These are phyloP conservation scores for Orchesella flavescens DNA, from an alignment of 2,888 invertebrate species.

Conservation along the genomic window DNA sequence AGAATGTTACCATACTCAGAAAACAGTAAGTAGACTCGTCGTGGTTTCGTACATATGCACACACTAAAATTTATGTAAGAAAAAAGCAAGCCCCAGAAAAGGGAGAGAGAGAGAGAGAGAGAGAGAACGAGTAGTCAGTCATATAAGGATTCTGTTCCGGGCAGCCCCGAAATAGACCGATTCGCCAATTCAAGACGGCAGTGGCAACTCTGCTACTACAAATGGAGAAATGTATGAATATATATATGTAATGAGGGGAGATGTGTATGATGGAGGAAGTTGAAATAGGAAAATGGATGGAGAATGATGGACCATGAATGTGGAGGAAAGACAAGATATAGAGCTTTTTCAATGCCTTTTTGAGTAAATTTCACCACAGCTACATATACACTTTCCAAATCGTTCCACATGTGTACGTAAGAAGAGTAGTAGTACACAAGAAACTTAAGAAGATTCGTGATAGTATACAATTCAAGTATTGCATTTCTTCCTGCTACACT, in stretches of 20 bases:
- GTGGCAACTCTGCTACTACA: neutral
- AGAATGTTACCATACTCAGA: too few relatives aligned
- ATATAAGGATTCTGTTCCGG: constrained; percentile 33
- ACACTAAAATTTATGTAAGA: constrained; percentile 14
- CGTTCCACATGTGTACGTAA: too few relatives aligned
- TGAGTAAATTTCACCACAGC: constrained; percentile 21
- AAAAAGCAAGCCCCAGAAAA: constrained; percentile 32
- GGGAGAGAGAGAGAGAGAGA: constrained; percentile 14
- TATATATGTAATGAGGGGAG: neutral
- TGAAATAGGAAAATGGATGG: too few relatives aligned
- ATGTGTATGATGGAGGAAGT: neutral
- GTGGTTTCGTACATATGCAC: neutral
- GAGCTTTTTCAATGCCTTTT: constrained; percentile 30
- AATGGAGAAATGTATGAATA: neutral
- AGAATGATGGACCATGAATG: neutral
- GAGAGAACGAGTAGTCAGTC: constrained; percentile 22
- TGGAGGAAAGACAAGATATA: constrained; percentile 3
- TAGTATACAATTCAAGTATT: too few relatives aligned
- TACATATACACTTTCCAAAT: neutral
- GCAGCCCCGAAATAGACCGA: constrained; percentile 36
- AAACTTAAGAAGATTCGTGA: too few relatives aligned
- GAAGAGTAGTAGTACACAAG: too few relatives aligned
- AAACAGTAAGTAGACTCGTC: neutral
- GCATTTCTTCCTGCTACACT: too few relatives aligned
- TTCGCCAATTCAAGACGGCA: constrained; percentile 26